A percentile compares a stretch with the other conserved stretches of the same genome.
These are phyloP conservation scores for Microctonus aethiopoides DNA, from an alignment of 2,888 invertebrate genomes.

Conservation along the genomic window DNA sequence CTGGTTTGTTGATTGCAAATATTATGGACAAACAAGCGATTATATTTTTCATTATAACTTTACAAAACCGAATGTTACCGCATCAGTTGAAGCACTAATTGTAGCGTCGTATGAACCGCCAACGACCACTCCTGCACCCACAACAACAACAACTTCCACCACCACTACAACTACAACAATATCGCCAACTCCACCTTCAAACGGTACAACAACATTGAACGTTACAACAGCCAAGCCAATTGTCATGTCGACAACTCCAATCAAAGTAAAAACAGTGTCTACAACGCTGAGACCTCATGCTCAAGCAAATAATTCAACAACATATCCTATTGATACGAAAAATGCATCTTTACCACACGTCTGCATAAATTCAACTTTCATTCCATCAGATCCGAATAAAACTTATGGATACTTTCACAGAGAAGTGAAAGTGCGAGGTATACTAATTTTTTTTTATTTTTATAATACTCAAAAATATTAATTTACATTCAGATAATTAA, in stretches of 20 bases:
- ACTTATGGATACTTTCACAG: slow-evolving; percentile 80
- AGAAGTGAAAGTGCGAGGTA: slow-evolving; percentile 77
- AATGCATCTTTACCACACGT: slow-evolving; percentile 67
- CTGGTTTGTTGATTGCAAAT: slow-evolving; percentile 85
- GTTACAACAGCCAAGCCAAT: slow-evolving; percentile 37
- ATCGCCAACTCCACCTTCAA: slow-evolving; percentile 38
- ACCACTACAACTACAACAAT: slow-evolving; percentile 55
- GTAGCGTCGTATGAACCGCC: slow-evolving; percentile 76
- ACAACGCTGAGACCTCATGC: slow-evolving; percentile 34
- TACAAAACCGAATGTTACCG: slow-evolving; percentile 71
- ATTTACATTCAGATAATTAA: too few relatives aligned
- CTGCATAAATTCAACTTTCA: slow-evolving; percentile 72
- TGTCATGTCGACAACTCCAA: slow-evolving; percentile 29
- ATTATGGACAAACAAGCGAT: slow-evolving; percentile 74
- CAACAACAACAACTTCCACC: slow-evolving; percentile 59
- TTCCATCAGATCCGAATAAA: slow-evolving; percentile 75
- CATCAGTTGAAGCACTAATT: slow-evolving; percentile 77
- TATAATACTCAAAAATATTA: neutral
- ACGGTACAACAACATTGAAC: slow-evolving; percentile 30
- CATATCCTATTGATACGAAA: slow-evolving; percentile 34
- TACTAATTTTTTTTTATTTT: slow-evolving; percentile 43
- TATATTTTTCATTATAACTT: slow-evolving; percentile 75
- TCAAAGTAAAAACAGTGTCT: slow-evolving; percentile 28
- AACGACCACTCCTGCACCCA: slow-evolving; percentile 57
- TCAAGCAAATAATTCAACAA: neutral